Evolutionary conservation across 2,888 invertebrate species (phyloP).

Genomic region (Rotaria sp.): DNA sequence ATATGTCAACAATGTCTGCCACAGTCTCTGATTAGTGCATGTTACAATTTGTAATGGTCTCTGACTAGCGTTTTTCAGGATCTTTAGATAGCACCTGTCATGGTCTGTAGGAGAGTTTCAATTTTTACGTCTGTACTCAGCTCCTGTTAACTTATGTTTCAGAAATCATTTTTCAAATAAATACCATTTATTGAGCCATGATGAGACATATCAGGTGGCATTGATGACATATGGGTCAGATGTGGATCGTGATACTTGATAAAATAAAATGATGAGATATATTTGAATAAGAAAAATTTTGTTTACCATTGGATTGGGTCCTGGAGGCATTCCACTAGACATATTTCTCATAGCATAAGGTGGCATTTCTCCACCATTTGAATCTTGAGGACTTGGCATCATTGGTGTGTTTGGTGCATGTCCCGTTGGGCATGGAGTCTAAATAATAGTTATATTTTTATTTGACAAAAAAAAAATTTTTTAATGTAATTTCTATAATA

Average conservation of each 20-base stretch:
- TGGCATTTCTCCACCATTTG: conserved; percentile 29
- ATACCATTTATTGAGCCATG: conserved; percentile 9
- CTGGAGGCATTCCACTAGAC: background rate
- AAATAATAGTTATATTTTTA: background rate
- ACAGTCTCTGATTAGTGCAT: too few species aligned
- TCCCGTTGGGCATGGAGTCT: background rate
- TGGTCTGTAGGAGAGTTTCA: too few species aligned
- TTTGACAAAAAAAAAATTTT: too few species aligned
- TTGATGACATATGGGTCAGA: background rate
- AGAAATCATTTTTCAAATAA: background rate
- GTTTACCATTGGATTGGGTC: background rate
- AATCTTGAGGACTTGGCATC: conserved; percentile 23
- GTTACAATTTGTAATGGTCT: too few species aligned
- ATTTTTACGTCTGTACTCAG: too few species aligned
- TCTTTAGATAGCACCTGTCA: too few species aligned
- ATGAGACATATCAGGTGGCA: background rate
- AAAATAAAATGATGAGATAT: background rate
- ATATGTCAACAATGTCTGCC: too few species aligned
- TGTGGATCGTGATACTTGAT: background rate
- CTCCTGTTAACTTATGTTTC: too few species aligned
- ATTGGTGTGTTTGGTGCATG: background rate
- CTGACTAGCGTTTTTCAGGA: too few species aligned
- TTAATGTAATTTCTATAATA: too few species aligned
- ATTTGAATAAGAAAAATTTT: background rate
- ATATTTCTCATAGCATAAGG: conserved; percentile 7